Conservation (phyloP, 1,140 invertebrate species). For the Zophobas morio region DNA sequence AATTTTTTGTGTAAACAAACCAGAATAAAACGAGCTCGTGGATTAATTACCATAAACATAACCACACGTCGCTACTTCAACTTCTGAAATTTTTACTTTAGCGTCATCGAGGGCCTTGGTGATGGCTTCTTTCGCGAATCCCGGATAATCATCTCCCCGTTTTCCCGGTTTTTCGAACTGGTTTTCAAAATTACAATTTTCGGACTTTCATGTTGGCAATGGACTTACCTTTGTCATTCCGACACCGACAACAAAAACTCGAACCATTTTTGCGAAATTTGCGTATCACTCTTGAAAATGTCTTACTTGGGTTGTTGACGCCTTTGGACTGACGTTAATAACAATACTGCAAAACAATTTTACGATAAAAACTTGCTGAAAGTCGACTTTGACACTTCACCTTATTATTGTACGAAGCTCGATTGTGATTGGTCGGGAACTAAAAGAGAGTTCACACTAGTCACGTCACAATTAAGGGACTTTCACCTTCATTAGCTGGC, state of each 20-base stretch:
- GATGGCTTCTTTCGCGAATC: slow-evolving; percentile 95
- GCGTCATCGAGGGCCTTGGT: slow-evolving; percentile 91
- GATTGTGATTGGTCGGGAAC: slow-evolving; percentile 12
- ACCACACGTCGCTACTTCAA: slow-evolving; percentile 93
- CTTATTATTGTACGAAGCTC: neutral
- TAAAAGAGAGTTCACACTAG: neutral
- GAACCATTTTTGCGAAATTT: slow-evolving; percentile 61
- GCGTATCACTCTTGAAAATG: neutral
- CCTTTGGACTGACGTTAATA: neutral
- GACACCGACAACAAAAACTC: slow-evolving; percentile 95
- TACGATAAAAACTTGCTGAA: slow-evolving; percentile 15
- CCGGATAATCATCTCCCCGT: slow-evolving; percentile 88
- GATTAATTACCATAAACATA: slow-evolving; percentile 89
- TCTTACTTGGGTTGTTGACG: neutral
- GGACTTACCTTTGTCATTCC: slow-evolving; percentile 93
- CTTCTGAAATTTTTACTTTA: slow-evolving; percentile 81
- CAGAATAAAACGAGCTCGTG: too few species aligned
- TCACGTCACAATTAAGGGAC: slow-evolving; percentile 19
- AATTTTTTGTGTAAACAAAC: neutral
- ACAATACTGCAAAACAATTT: neutral
- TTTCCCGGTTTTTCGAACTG: slow-evolving; percentile 90
- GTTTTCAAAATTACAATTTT: slow-evolving; percentile 7
- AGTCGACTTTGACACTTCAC: slow-evolving; percentile 35
- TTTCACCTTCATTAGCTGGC: slow-evolving; percentile 25
- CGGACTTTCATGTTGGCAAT: neutral